Evolutionary conservation across 2,113 vertebrate genomes (phyloP), one percentile per base, ranked within the genome.

Genomic region (Corythaeola cristata): DNA sequence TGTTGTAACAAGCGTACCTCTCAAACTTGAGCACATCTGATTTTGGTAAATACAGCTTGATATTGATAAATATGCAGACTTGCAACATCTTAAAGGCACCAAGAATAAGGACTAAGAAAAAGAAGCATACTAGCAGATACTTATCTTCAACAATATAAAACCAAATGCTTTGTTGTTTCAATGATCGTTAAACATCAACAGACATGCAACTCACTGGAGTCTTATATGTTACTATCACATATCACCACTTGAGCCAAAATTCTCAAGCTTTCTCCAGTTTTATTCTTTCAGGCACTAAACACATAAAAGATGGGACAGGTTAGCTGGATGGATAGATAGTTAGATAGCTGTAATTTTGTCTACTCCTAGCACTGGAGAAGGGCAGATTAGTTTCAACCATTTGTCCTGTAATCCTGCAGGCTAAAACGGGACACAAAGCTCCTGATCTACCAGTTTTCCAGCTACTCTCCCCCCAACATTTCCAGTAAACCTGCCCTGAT

Each of bases 381-480:
- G 17, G 21, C 72, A 68, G 37, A 59, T 66, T 30, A 63, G 47
- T 55, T 64, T 81, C 55, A 87, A 35, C 7, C 18, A 50, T 50
- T 77, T 69, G 18, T 68, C 12, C n/a, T 39, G 14, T 28, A 96
- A 84, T 39, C 44, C 56, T 81, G 13, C 10, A 81, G 32, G 75
- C 13, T 37, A 23, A 44, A 76, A 52, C 3, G 12, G 15, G 28
- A 44, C 24, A 55, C 0, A 0, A 16, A 58, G 18, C 19, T 74
- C 24, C 55, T 9, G 0, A 64, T 62, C 6, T 47, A 82, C 10
- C 12, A 6, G 14, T 26, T 32, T 77, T 45, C 22, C 15, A 67
- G 8, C 55, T 37, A 16, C 21, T 47, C 59, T 37, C 5, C 15
- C 8, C 20, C 10, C 37, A 79, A 1, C 26, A 68, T 47, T 78